Base-by-base conservation (phyloP, 2,888 invertebrate species). In the Philaethria dido region DNA sequence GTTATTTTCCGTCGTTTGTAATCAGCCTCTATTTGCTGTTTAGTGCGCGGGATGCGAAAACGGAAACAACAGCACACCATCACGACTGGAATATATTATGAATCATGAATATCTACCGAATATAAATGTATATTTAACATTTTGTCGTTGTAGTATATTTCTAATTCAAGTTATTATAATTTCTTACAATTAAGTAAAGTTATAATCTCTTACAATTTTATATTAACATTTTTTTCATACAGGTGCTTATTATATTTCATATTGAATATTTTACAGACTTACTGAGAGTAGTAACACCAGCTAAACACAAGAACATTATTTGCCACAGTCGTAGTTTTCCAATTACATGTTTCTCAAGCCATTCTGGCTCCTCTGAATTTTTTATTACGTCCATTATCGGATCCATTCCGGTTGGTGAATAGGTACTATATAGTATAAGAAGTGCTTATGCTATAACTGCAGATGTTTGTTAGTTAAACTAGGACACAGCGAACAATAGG, bases 11-110 rank as follows among this genome's bases (percentile, higher is more conserved):
- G 95, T 20, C 98, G 93, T 77, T 97, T 95, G 86, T 96, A 98
- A 86, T 98, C 98, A 0, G 98, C 98, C 84, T 98, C 98, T 72
- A 99, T 98, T 88, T 98, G 98, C 86, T 98, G 98, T 84, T 98
- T 98, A 0, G 98, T 98, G 63, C 98, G 94, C 0, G 98, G 98
- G 74, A 99, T 96, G 44, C 98, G 95, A 86, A 98, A 97, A 74
- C 97, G 96, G 78, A 98, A 94, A 81, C 98, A 98, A 82, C 98
- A 98, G 84, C 98, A 98, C 63, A 98, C 89, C 80, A 97, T 94
- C 72, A 98, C 95, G 70, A 96, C 97, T 97, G 81, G 1, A 88
- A 88, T 48, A 36, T 25, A 69, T 18, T 66, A 25, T 11, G 2
- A 36, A 39, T 66, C 22, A 52, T 64, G 8, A 22, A 55, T 45